Base-by-base conservation (phyloP, 2,113 vertebrate species). In the Podarcis muralis region DNA sequence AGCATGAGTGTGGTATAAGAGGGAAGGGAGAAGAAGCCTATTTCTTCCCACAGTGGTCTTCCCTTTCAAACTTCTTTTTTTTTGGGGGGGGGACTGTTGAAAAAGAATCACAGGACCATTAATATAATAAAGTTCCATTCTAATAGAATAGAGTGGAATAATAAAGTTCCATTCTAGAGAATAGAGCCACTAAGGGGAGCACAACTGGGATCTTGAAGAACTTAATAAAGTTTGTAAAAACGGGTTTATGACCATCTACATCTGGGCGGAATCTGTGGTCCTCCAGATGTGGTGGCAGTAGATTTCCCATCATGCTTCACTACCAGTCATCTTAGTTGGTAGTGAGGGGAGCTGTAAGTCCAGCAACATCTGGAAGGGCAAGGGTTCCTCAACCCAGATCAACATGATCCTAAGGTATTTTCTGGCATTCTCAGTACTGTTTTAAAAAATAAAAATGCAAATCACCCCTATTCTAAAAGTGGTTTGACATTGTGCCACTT, bases 401-500 rank as follows among this genome's bases (percentile, higher is more conserved):
- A 12, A 79, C 93, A 89, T 88, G 84, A 90, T 93, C 79, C 88
- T 89, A 91, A 91, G 22, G 23, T 22, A 87, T 91, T 94, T 93
- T 35, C 72, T 89, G 82, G 83, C 83, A 90, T 87, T 91, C 40
- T 68, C 37, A 9, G n/a, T 43, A 8, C 43, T 37, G 11, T 53
- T 53, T 12, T 3, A 53, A 53, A 53, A 53, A 53, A 53, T 53
- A 53, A 53, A 12, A 53, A 53, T 78, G 35, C 37, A 76, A 75
- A 77, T 76, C 71, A 88, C 30, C 53, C 18, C 20, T 35, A 66
- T 85, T 48, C 53, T 87, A 89, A 94, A 89, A 1, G 8, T 92
- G 86, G 78, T 62, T 90, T 86, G 95, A 95, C 94, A 93, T 91
- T 94, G 25, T 91, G 91, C 93, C 87, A 94, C 95, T 95, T 91